Percentiles rank a stretch among this genome's conserved stretches.
Evolutionary conservation across 92 coral and sea anemone genomes (phyloP).

Genomic region (Zoanthus sociatus): DNA sequence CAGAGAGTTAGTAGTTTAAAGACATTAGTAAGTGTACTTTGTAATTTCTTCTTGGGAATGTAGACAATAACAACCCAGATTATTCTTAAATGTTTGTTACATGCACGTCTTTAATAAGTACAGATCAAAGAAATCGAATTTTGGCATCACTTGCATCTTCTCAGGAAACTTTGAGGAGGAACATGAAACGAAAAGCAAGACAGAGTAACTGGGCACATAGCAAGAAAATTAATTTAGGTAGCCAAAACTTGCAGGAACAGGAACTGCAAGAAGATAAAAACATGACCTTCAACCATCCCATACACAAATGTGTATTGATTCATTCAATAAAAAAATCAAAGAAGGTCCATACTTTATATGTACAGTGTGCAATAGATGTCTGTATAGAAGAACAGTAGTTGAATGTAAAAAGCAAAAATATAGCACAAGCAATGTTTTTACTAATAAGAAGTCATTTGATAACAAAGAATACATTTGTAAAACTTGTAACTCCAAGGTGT

Average conservation of each 20-base stretch:
- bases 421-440: conserved; percentile 10
- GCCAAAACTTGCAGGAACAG: conserved; percentile 5
- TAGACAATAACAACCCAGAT: conserved; percentile 14
- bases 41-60: conserved; percentile 9
- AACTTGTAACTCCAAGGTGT: neutral
- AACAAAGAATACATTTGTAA: too few species aligned
- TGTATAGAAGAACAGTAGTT: conserved; percentile 13
- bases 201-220: conserved; percentile 4
- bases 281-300: conserved; percentile 4
- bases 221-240: conserved; percentile 5
- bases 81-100: conserved; percentile 9
- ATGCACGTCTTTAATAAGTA: conserved; percentile 7
- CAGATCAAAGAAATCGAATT: conserved; percentile 9
- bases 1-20: conserved; percentile 8
- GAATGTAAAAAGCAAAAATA: conserved; percentile 5
- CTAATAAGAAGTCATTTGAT: neutral
- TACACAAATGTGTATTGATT: conserved; percentile 9
- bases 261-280: conserved; percentile 7
- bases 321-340: conserved; percentile 8
- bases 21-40: conserved; percentile 3
- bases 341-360: conserved; percentile 13
- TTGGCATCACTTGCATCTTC: conserved; percentile 6
- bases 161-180: conserved; percentile 13
- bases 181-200: conserved; percentile 5
- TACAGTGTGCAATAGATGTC: neutral